Conservation (phyloP, 2,888 invertebrate genomes). For the Nemoura dubitans region DNA sequence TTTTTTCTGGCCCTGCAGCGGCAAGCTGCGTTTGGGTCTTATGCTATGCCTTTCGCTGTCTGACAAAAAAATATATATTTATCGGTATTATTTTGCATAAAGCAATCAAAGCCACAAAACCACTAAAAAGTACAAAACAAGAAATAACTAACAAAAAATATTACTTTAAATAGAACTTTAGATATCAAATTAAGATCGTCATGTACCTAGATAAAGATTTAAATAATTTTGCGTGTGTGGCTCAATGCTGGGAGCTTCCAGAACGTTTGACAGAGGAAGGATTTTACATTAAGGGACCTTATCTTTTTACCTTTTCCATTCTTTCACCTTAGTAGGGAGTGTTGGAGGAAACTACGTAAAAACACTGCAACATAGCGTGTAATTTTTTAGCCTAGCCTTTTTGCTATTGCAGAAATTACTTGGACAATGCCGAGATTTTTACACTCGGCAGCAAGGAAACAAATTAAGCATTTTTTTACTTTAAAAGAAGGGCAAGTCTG, state of each 20-base stretch:
- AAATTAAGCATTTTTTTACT: not conserved
- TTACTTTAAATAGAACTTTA: not conserved
- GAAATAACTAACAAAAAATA: conserved; percentile 24
- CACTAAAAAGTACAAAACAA: conserved; percentile 41
- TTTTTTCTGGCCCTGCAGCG: not conserved
- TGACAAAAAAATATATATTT: not conserved
- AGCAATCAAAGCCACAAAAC: conserved; percentile 34
- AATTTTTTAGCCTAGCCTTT: not conserved
- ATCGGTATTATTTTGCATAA: conserved; percentile 33
- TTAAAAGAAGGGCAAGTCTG: not conserved
- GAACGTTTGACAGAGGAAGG: not conserved
- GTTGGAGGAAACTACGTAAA: not conserved
- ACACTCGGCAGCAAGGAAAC: not conserved
- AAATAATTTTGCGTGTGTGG: not conserved
- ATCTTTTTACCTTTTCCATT: not conserved
- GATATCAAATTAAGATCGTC: not conserved
- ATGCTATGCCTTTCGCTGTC: not conserved
- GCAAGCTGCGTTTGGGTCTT: not conserved
- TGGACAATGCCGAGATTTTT: not conserved
- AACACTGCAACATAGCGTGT: not conserved
- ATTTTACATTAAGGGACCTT: conserved; percentile 3
- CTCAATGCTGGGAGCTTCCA: not conserved
- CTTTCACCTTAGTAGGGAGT: not conserved
- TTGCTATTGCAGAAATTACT: not conserved
- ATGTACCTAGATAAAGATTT: not conserved